Evolutionary conservation across 2,797 vertebrate genomes (phyloP).

Genomic region (Fistularia commersonii): DNA sequence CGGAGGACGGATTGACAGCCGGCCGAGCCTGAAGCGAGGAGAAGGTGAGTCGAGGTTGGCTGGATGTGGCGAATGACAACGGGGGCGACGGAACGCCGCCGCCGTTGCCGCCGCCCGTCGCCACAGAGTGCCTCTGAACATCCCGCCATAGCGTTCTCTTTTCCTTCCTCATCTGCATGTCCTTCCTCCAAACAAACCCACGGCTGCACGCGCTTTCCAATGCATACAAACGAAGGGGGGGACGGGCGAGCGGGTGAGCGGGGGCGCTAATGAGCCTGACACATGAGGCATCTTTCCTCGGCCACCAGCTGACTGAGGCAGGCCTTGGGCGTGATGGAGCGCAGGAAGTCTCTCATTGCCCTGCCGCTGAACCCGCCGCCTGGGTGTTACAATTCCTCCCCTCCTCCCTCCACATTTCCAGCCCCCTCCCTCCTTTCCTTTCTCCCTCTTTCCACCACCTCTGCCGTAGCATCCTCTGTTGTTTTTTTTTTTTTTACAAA

Average conservation of each 20-base stretch:
- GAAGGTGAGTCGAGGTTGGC: slow-evolving; percentile 63
- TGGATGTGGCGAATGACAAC: slow-evolving; percentile 22
- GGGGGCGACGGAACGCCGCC: slow-evolving; percentile 13
- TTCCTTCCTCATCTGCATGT: slow-evolving; percentile 1
- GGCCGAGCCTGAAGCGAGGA: slow-evolving; percentile 63
- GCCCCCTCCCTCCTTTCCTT: slow-evolving; percentile 37
- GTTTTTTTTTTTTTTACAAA: slow-evolving; percentile 13
- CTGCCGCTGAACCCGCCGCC: slow-evolving; percentile 78
- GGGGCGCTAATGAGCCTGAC: slow-evolving; percentile 77
- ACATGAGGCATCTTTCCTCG: slow-evolving; percentile 77
- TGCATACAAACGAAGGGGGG: slow-evolving; percentile 72
- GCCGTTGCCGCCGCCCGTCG: background rate
- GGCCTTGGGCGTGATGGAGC: slow-evolving; percentile 82
- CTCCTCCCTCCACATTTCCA: slow-evolving; percentile 20
- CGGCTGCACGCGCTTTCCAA: too few species aligned
- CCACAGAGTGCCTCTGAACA: background rate
- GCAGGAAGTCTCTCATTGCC: slow-evolving; percentile 84
- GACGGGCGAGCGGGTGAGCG: too few species aligned
- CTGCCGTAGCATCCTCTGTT: slow-evolving; percentile 38
- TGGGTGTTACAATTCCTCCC: slow-evolving; percentile 70
- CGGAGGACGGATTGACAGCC: slow-evolving; percentile 72
- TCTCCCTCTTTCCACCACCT: slow-evolving; percentile 35
- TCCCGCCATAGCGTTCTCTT: background rate
- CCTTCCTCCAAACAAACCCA: too few species aligned
- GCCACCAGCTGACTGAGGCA: slow-evolving; percentile 83